These are phyloP conservation scores for Orycteropus afer DNA, from an alignment of 2,113 vertebrate species.

Conservation along the genomic window DNA sequence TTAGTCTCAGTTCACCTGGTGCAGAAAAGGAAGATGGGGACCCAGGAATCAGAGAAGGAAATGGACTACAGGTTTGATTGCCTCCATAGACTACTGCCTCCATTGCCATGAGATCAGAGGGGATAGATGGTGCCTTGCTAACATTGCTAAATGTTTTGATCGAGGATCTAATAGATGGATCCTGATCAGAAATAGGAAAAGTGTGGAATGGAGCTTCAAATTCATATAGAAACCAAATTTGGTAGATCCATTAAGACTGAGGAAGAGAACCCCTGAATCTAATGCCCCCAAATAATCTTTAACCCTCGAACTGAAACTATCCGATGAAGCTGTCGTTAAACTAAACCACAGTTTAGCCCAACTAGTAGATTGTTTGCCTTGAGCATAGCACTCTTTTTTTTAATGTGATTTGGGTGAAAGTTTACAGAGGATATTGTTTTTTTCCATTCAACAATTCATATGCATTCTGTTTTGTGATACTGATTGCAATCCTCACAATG, in stretches of 20 bases:
- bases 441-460: too few relatives aligned
- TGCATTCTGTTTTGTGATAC: too few relatives aligned
- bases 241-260: not conserved
- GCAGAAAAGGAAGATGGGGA: not conserved
- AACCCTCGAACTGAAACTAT: not conserved
- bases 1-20: not conserved
- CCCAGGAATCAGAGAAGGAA: not conserved
- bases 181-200: not conserved
- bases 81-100: not conserved
- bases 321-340: not conserved
- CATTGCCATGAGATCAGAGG: not conserved
- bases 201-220: not conserved
- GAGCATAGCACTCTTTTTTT: not conserved
- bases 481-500: too few relatives aligned
- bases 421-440: too few relatives aligned
- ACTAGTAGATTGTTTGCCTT: not conserved
- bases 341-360: not conserved
- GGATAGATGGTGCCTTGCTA: not conserved
- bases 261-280: not conserved
- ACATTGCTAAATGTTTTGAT: not conserved
- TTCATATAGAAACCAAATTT: not conserved
- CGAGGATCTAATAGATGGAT: not conserved
- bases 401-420: too few relatives aligned
- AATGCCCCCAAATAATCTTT: not conserved
- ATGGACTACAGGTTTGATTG: not conserved